Evolutionary conservation across 2,888 invertebrate species (phyloP).

Genomic region (Cheilosia vulpina): DNA sequence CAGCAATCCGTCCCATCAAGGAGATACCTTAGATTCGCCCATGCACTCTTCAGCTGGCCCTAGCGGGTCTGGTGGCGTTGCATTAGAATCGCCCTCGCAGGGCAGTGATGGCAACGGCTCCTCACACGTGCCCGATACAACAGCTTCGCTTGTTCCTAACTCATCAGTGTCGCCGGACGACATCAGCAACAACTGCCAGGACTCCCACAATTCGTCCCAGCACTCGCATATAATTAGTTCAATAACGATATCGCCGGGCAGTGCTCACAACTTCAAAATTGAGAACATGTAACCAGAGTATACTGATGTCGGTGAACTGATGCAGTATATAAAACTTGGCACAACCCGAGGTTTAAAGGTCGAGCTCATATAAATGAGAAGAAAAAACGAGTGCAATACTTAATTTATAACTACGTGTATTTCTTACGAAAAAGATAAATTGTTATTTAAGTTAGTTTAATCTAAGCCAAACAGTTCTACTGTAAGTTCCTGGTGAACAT

Average conservation of each 20-base stretch:
- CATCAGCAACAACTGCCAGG: slow-evolving; percentile 71
- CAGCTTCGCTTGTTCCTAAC: slow-evolving; percentile 73
- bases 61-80: slow-evolving; percentile 52
- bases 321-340: slow-evolving; percentile 24
- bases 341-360: slow-evolving; percentile 24
- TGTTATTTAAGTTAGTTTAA: slow-evolving; percentile 12
- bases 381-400: slow-evolving; percentile 55
- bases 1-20: slow-evolving; percentile 78
- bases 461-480: slow-evolving; percentile 14
- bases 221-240: slow-evolving; percentile 81
- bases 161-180: slow-evolving; percentile 73
- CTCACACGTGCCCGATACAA: slow-evolving; percentile 71
- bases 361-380: slow-evolving; percentile 39
- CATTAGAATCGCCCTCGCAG: slow-evolving; percentile 75
- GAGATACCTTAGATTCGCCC: slow-evolving; percentile 73
- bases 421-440: slow-evolving; percentile 22
- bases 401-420: slow-evolving; percentile 30
- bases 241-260: slow-evolving; percentile 82
- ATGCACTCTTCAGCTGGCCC: slow-evolving; percentile 76
- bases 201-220: slow-evolving; percentile 69
- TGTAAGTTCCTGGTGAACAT: not conserved
- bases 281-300: slow-evolving; percentile 81
- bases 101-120: slow-evolving; percentile 72
- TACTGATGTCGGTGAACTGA: slow-evolving; percentile 35
- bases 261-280: slow-evolving; percentile 82